Evolutionary conservation across 2,797 vertebrate genomes (phyloP).

Genomic region (Nyctalus aviator): DNA sequence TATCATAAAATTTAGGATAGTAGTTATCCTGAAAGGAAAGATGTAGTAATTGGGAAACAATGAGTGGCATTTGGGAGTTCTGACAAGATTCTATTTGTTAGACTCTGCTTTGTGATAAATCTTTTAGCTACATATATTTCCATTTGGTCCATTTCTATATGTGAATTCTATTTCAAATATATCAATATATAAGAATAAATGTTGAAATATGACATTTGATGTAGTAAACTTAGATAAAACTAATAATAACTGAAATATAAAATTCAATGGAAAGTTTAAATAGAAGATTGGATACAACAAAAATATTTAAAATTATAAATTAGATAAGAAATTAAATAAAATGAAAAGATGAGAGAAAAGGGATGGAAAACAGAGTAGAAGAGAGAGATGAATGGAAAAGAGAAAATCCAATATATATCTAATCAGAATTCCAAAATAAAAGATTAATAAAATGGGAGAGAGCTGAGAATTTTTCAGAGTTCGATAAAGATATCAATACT

Average conservation of each 20-base stretch:
- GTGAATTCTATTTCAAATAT: neutral
- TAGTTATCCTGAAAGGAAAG: neutral
- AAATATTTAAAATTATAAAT: neutral
- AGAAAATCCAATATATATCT: neutral
- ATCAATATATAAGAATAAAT: neutral
- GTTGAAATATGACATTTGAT: neutral
- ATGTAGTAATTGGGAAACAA: neutral
- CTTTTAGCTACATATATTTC: neutral
- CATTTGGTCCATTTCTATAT: neutral
- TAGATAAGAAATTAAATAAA: neutral
- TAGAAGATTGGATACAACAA: neutral
- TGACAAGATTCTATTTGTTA: neutral
- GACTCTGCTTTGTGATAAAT: neutral
- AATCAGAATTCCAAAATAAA: slow-evolving; percentile 2
- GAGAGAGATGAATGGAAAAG: neutral
- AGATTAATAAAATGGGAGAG: neutral
- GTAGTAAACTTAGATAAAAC: neutral
- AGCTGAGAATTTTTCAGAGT: neutral
- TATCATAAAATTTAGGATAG: neutral
- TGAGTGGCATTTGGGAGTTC: neutral
- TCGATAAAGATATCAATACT: neutral
- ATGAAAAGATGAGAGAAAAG: neutral
- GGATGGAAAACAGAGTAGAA: neutral
- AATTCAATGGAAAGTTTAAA: neutral
- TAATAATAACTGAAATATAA: neutral